phyloP scores from a whole-genome alignment of 2,797 vertebrate species.

The Gastrophryne carolinensis region DNA sequence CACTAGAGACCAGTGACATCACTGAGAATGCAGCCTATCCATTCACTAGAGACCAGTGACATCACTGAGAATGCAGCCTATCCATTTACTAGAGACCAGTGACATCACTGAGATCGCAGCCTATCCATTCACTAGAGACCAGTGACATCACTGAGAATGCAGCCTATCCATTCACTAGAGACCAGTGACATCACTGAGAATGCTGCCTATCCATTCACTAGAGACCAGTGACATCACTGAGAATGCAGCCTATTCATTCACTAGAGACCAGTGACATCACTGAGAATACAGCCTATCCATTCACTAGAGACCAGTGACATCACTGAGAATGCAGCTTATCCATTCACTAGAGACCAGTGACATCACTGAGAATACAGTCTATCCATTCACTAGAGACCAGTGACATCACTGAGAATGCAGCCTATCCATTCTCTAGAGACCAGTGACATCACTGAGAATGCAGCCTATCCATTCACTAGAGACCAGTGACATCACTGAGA shows the following conservation, averaged over 20 bases:
- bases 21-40: not conserved
- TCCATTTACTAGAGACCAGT: not conserved
- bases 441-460: not conserved
- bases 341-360: not conserved
- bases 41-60: not conserved
- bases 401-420: not conserved
- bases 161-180: not conserved
- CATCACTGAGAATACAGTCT: not conserved
- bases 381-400: not conserved
- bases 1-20: not conserved
- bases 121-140: not conserved
- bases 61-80: not conserved
- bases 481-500: not conserved
- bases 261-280: not conserved
- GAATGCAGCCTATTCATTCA: not conserved
- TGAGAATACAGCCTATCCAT: not conserved
- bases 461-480: not conserved
- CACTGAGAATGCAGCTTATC: not conserved
- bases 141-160: not conserved
- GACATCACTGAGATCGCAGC: not conserved
- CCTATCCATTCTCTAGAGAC: not conserved
- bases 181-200: not conserved
- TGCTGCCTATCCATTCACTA: not conserved
- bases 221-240: not conserved
- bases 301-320: not conserved